These are phyloP conservation scores for Gasteruption jaculator DNA, from an alignment of 2,888 invertebrate species.

Conservation along the genomic window DNA sequence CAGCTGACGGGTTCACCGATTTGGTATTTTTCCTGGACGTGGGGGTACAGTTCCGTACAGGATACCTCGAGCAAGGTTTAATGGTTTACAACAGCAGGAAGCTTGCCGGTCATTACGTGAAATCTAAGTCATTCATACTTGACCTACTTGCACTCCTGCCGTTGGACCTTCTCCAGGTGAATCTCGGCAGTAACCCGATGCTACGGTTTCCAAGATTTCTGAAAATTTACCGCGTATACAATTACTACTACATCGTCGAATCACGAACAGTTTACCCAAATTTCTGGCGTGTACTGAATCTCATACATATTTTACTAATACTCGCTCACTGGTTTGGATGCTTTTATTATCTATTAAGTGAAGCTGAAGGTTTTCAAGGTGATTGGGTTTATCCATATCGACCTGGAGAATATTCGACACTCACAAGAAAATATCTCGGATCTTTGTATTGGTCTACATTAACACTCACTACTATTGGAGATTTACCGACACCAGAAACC, in stretches of 20 bases:
- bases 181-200: constrained; percentile 79
- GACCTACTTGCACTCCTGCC: constrained; percentile 81
- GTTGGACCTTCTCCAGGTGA: constrained; percentile 80
- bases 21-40: constrained; percentile 84
- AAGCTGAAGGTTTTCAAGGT: constrained; percentile 84
- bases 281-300: constrained; percentile 91
- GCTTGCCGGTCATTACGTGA: constrained; percentile 82
- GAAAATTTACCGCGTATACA: constrained; percentile 87
- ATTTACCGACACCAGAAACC: constrained; percentile 91
- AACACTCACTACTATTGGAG: constrained; percentile 93
- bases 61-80: constrained; percentile 90
- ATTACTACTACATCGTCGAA: constrained; percentile 94
- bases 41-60: constrained; percentile 87
- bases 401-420: constrained; percentile 82
- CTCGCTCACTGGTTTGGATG: constrained; percentile 98
- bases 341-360: constrained; percentile 91
- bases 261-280: constrained; percentile 94
- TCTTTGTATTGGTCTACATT: constrained; percentile 96
- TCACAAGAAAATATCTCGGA: constrained; percentile 89
- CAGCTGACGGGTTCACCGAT: constrained; percentile 82
- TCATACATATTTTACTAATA: constrained; percentile 90
- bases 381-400: constrained; percentile 88
- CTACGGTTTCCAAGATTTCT: constrained; percentile 84
- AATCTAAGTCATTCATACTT: constrained; percentile 77
- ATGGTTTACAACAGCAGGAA: constrained; percentile 92